Conservation (phyloP, 2,113 vertebrate species). For the Elgaria multicarinata region DNA sequence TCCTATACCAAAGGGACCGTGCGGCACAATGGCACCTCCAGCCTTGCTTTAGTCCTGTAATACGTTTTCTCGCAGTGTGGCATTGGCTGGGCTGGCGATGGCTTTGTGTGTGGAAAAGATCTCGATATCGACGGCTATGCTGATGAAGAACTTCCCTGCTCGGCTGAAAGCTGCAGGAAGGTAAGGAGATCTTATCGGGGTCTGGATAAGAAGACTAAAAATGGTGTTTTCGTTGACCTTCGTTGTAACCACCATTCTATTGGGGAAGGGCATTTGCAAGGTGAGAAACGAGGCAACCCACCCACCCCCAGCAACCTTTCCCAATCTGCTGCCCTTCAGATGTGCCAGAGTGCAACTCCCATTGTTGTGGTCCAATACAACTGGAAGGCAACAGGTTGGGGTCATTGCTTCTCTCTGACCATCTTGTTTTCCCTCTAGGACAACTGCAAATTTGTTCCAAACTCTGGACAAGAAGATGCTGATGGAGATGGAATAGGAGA, state of each 20-base stretch:
- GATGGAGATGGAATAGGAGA: slow-evolving; percentile 91
- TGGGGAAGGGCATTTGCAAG: background rate
- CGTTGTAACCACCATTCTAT: background rate
- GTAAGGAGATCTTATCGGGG: slow-evolving; percentile 70
- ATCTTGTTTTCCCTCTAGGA: slow-evolving; percentile 77
- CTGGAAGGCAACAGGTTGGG: background rate
- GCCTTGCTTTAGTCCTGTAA: slow-evolving; percentile 35
- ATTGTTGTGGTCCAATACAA: background rate
- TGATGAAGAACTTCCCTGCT: slow-evolving; percentile 85
- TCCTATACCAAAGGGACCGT: background rate
- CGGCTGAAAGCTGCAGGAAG: slow-evolving; percentile 86
- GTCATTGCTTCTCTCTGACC: background rate
- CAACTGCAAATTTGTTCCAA: slow-evolving; percentile 94
- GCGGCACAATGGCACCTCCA: background rate
- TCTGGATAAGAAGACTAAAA: background rate
- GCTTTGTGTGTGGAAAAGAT: slow-evolving; percentile 92
- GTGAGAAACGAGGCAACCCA: background rate
- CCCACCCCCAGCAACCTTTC: too few relatives aligned
- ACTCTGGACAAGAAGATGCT: slow-evolving; percentile 97
- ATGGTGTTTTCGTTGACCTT: background rate
- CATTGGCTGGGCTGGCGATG: slow-evolving; percentile 95
- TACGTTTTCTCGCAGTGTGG: slow-evolving; percentile 83
- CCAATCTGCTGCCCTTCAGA: background rate
- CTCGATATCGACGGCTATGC: slow-evolving; percentile 96
- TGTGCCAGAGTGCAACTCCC: background rate